Conservation (phyloP, 2,888 invertebrate genomes). For the Lasioglossum pauxillum region DNA sequence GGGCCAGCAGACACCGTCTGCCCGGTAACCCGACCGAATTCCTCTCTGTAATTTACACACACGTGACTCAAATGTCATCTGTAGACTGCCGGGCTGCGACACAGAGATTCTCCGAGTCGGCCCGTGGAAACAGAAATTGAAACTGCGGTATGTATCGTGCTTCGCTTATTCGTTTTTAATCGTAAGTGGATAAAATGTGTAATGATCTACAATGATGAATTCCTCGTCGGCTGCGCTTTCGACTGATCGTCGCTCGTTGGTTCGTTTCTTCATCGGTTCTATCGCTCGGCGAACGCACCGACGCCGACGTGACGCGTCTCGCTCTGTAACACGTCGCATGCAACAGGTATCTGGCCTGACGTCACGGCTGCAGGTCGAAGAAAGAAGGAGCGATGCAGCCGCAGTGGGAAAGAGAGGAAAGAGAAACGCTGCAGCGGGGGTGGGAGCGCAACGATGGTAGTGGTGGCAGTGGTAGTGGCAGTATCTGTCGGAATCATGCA, state of each 20-base stretch:
- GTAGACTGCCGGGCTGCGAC: background rate
- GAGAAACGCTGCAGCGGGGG: slow-evolving; percentile 27
- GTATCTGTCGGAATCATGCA: slow-evolving; percentile 46
- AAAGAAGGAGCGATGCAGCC: slow-evolving; percentile 45
- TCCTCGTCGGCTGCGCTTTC: background rate
- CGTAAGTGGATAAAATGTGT: background rate
- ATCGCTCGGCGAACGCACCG: slow-evolving; percentile 46
- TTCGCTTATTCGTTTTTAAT: background rate
- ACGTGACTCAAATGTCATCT: slow-evolving; percentile 58
- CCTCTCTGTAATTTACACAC: slow-evolving; percentile 57
- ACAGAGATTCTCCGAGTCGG: background rate
- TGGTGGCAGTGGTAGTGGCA: slow-evolving; percentile 28
- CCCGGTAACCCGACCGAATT: slow-evolving; percentile 47
- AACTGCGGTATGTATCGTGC: background rate
- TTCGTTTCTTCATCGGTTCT: slow-evolving; percentile 20
- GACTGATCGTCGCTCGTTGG: background rate
- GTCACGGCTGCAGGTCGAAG: slow-evolving; percentile 69
- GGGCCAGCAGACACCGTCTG: slow-evolving; percentile 15
- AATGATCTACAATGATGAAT: background rate
- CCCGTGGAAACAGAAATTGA: background rate
- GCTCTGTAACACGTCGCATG: slow-evolving; percentile 64
- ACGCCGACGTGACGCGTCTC: slow-evolving; percentile 57
- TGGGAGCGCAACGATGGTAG: slow-evolving; percentile 39
- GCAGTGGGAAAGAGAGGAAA: slow-evolving; percentile 28
- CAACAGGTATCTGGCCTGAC: slow-evolving; percentile 77